phyloP scores from a whole-genome alignment of 2,797 vertebrate genomes.

The Sciurus vulgaris region DNA sequence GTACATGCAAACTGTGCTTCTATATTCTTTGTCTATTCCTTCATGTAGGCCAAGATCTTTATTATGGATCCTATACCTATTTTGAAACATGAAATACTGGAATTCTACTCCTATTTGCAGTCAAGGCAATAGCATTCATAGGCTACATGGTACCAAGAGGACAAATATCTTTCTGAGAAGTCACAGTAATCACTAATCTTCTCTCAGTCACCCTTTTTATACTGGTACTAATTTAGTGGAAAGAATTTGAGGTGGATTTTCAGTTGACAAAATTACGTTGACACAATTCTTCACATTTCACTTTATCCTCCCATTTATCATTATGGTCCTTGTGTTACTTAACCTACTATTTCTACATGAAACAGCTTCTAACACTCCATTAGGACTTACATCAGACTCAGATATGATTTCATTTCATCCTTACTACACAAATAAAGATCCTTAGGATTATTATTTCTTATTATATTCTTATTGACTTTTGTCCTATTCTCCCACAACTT shows the following conservation, averaged over 20 bases:
- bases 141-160: constrained; percentile 84
- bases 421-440: background rate
- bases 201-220: constrained; percentile 74
- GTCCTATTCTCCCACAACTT: background rate
- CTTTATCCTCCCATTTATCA: constrained; percentile 62
- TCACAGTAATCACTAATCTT: constrained; percentile 77
- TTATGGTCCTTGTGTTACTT: too few species aligned
- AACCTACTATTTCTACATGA: too few species aligned
- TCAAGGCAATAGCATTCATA: constrained; percentile 53
- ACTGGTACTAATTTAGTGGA: background rate
- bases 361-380: too few species aligned
- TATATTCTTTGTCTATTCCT: constrained; percentile 84
- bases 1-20: constrained; percentile 62
- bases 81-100: constrained; percentile 85
- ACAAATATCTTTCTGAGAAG: constrained; percentile 79
- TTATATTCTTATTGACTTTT: background rate
- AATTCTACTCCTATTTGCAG: fast-evolving
- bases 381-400: background rate
- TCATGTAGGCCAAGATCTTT: constrained; percentile 72
- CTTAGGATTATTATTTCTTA: background rate
- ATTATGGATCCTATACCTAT: constrained; percentile 72
- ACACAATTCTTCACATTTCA: constrained; percentile 68
- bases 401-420: constrained; percentile 83
- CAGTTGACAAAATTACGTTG: constrained; percentile 5
- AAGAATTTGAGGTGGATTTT: background rate